Evolutionary conservation across 2,113 vertebrate genomes (phyloP).

Genomic region (Zosterops lateralis): DNA sequence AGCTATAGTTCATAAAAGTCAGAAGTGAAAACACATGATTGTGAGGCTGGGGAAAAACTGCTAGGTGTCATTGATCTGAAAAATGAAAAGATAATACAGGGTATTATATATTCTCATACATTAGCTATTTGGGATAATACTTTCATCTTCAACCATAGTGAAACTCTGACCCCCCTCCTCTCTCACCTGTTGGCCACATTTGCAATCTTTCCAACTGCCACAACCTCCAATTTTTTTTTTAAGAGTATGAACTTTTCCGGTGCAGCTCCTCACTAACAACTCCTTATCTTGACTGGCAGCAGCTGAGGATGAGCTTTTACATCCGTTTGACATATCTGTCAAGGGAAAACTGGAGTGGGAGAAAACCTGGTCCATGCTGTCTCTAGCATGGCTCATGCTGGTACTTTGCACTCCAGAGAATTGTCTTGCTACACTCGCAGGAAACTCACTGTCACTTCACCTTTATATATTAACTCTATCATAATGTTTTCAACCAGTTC

Average conservation of each 20-base stretch:
- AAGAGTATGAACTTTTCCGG: neutral
- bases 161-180: neutral
- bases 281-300: neutral
- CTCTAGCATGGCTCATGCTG: neutral
- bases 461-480: neutral
- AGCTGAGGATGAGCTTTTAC: neutral
- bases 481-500: neutral
- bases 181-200: neutral
- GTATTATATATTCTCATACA: neutral
- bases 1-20: conserved; percentile 37
- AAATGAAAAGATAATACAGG: neutral
- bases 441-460: neutral
- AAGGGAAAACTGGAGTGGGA: neutral
- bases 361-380: neutral
- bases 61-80: conserved; percentile 20
- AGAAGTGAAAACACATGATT: conserved; percentile 48
- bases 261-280: neutral
- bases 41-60: neutral
- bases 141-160: neutral
- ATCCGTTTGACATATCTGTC: neutral
- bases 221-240: neutral
- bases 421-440: neutral
- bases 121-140: neutral
- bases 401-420: neutral
- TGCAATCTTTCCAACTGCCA: neutral